Base-by-base conservation (phyloP, 2,888 invertebrate genomes). In the Scrobipalpa atriplicella region DNA sequence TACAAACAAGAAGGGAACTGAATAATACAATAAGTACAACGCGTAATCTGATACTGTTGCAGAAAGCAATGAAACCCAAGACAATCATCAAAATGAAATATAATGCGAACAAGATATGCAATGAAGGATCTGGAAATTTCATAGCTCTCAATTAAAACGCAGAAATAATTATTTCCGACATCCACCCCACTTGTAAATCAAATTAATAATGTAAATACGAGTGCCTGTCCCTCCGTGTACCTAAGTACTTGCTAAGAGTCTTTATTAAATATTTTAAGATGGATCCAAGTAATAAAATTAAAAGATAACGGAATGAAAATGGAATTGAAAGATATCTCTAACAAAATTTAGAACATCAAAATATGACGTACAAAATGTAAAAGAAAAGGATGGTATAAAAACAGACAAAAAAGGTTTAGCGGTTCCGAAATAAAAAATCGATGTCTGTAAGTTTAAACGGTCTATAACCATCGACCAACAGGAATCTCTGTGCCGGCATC, bases 81-180 rank as follows among this genome's bases (percentile, higher is more conserved):
- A 41, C 62, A 51, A 62, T 62, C 62, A 63, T 63, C 38, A 16
- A 52, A 63, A 52, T 52, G 63, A 38, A 63, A 63, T 8, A 16
- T 6, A 36, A 63, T 52, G 52, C 52, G 16, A 43, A 43, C 38
- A 65, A 58, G 65, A 43, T 60, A 52, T 56, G 67, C 81, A 82
- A 82, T 85, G 81, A 86, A 86, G 87, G 79, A 85, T 80, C 80
- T 82, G 85, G 82, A 88, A 87, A 90, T 87, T 89, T 84, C 84
- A 85, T 86, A 84, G 83, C 87, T 84, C 87, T 90, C 87, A 91
- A 92, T 92, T 90, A 92, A 91, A 89, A 83, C 82, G 84, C 82
- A 85, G 84, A 87, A 86, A 89, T 90, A 89, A 91, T 90, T 88
- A 86, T 86, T 86, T 82, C 75, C 77, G 77, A 85, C 82, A 83